A percentile compares a stretch with the other conserved stretches of the same genome.
These are phyloP conservation scores for Phylloscopus whistleri DNA, from an alignment of 2,113 vertebrate genomes.

Conservation along the genomic window DNA sequence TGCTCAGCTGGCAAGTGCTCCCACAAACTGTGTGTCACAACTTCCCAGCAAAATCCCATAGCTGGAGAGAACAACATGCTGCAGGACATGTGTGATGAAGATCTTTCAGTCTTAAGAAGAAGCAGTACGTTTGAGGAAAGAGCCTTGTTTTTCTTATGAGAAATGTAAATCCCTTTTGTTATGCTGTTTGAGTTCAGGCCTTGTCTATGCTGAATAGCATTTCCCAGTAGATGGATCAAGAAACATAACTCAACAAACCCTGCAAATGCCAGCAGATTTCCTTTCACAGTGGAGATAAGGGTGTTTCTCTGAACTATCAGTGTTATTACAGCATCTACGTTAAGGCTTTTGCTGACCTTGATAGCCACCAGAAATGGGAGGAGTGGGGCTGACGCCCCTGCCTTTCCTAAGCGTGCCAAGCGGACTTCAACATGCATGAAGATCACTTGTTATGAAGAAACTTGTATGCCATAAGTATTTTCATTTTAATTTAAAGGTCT, in stretches of 20 bases:
- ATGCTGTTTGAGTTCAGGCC: background rate
- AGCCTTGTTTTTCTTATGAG: background rate
- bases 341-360: background rate
- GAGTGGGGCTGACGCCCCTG: background rate
- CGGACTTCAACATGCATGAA: background rate
- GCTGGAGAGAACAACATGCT: background rate
- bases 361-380: slow-evolving; percentile 15
- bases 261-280: slow-evolving; percentile 18
- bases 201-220: background rate
- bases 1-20: slow-evolving; percentile 5
- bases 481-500: background rate
- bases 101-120: background rate
- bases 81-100: background rate
- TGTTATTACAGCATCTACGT: background rate
- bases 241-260: background rate
- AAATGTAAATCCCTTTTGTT: background rate
- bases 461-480: background rate
- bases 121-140: background rate
- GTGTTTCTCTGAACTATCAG: background rate
- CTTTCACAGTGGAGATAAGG: background rate
- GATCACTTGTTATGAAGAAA: background rate
- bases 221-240: background rate
- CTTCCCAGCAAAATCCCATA: background rate
- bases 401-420: background rate
- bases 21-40: background rate